Evolutionary conservation across 2,888 invertebrate species (phyloP).

Genomic region (Microlaimidae sp.): DNA sequence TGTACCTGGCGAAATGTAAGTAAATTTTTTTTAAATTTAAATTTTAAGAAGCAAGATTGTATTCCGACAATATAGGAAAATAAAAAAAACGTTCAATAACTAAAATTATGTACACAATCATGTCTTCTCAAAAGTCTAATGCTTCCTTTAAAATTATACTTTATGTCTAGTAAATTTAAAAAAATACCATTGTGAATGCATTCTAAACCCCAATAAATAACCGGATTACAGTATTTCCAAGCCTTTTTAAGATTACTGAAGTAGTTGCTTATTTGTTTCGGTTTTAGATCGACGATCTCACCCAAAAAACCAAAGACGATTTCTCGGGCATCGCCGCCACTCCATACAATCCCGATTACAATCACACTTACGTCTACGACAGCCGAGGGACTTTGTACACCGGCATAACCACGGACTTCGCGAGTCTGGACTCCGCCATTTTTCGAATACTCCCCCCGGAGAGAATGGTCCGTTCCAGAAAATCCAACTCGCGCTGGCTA

Average conservation of each 20-base stretch:
- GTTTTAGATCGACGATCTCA: too few relatives aligned
- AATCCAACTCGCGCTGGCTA: conserved; percentile 36
- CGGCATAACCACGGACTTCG: conserved; percentile 15
- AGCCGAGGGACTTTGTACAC: conserved; percentile 12
- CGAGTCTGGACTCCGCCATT: conserved; percentile 14
- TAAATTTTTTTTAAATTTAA: neutral
- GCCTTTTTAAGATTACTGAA: too few relatives aligned
- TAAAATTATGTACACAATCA: too few relatives aligned
- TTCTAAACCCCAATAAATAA: too few relatives aligned
- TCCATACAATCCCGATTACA: conserved; percentile 10
- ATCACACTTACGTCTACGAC: neutral
- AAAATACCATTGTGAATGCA: too few relatives aligned
- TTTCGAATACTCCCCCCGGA: conserved; percentile 10
- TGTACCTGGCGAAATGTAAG: conserved; percentile 15
- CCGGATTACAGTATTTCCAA: too few relatives aligned
- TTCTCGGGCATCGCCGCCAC: conserved; percentile 11
- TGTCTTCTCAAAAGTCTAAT: too few relatives aligned
- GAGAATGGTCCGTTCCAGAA: conserved; percentile 27
- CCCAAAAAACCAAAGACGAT: neutral
- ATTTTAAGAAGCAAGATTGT: neutral
- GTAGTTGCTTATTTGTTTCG: too few relatives aligned
- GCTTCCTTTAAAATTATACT: too few relatives aligned
- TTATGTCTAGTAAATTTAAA: too few relatives aligned
- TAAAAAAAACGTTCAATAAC: too few relatives aligned
- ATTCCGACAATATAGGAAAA: too few relatives aligned